A percentile compares a stretch with the other conserved stretches of the same genome.
Conservation (phyloP, 2,888 invertebrate species). For the Lasioglossum figueresi region DNA sequence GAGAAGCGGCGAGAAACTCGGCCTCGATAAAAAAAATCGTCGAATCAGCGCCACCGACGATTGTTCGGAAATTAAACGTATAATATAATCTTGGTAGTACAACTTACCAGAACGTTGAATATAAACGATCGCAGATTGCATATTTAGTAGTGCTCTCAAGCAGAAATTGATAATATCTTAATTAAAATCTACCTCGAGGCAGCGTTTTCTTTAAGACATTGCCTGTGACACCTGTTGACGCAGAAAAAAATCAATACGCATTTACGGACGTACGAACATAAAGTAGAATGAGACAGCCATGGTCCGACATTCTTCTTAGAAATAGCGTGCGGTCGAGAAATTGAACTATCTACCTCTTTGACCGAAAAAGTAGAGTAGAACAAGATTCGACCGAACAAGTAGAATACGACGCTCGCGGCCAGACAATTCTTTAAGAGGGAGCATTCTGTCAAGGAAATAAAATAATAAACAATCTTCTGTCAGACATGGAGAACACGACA, state of each 20-base stretch:
- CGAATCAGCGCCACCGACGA: slow-evolving; percentile 46
- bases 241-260: not conserved
- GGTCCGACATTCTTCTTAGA: not conserved
- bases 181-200: not conserved
- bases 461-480: not conserved
- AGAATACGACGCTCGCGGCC: too few species aligned
- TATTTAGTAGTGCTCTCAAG: not conserved
- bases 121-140: slow-evolving; percentile 4
- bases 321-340: not conserved
- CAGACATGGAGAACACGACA: not conserved
- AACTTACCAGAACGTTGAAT: not conserved
- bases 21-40: slow-evolving; percentile 71
- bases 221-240: not conserved
- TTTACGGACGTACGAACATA: not conserved
- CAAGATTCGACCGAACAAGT: not conserved
- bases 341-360: not conserved
- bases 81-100: slow-evolving; percentile 31
- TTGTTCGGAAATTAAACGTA: slow-evolving; percentile 53
- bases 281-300: not conserved
- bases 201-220: not conserved
- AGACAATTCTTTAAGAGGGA: not conserved
- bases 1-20: slow-evolving; percentile 25
- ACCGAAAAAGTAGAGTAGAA: not conserved
- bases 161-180: slow-evolving; percentile 8
- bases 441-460: not conserved